These are phyloP conservation scores for Lagenorhynchus albirostris DNA, from an alignment of 2,113 vertebrate species.

Conservation along the genomic window DNA sequence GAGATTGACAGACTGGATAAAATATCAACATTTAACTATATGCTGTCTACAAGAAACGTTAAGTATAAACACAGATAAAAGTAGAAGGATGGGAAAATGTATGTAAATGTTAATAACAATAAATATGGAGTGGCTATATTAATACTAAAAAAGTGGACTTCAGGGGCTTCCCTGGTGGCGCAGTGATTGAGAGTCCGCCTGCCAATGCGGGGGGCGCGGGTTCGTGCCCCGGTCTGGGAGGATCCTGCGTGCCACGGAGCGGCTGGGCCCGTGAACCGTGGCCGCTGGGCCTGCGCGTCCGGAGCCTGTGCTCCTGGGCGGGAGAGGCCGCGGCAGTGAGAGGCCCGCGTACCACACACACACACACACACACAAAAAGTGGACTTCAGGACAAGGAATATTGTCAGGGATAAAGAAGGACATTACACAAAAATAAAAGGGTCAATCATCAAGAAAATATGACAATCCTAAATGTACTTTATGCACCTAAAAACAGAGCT, in stretches of 20 bases:
- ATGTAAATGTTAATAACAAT: not conserved
- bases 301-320: too few relatives aligned
- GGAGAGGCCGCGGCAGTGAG: too few relatives aligned
- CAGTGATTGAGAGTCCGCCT: too few relatives aligned
- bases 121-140: not conserved
- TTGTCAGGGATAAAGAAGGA: not conserved
- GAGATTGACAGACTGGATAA: not conserved
- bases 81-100: not conserved
- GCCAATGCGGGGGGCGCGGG: too few relatives aligned
- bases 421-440: not conserved
- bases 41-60: not conserved
- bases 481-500: not conserved
- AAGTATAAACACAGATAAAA: not conserved
- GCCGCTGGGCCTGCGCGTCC: too few relatives aligned
- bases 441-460: not conserved
- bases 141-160: not conserved
- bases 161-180: too few relatives aligned
- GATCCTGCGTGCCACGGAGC: too few relatives aligned
- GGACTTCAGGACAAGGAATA: not conserved
- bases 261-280: rapidly evolving
- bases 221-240: too few relatives aligned
- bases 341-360: too few relatives aligned
- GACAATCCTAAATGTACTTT: not conserved
- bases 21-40: not conserved
- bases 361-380: too few relatives aligned